These are phyloP conservation scores for Luscinia megarhynchos DNA, from an alignment of 2,797 vertebrate species.

Conservation along the genomic window DNA sequence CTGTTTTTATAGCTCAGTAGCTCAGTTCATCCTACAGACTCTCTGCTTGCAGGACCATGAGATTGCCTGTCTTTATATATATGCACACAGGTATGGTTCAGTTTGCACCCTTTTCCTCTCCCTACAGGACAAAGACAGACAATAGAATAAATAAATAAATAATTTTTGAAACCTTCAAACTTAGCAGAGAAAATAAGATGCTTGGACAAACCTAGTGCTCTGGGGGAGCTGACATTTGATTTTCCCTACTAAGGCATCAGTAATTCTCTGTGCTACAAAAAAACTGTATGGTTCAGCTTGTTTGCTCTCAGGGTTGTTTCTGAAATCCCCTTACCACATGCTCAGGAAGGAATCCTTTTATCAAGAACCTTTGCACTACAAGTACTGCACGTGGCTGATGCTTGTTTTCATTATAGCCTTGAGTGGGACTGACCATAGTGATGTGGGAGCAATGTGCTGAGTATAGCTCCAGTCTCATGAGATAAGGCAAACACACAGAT, in stretches of 20 bases:
- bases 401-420: not conserved
- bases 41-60: not conserved
- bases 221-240: not conserved
- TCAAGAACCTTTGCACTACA: not conserved
- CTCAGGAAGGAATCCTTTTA: not conserved
- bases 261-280: not conserved
- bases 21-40: not conserved
- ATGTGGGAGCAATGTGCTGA: not conserved
- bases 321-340: not conserved
- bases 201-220: not conserved
- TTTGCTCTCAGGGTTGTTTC: not conserved
- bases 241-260: not conserved
- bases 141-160: not conserved
- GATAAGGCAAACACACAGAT: not conserved
- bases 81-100: not conserved
- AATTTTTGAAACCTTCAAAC: not conserved
- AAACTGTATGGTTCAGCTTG: not conserved
- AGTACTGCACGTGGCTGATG: not conserved
- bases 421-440: not conserved
- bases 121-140: conserved; percentile 2
- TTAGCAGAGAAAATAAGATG: conserved; percentile 1
- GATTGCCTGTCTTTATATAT: not conserved
- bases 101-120: not conserved
- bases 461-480: not conserved
- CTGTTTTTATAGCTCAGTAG: not conserved